phyloP scores from a whole-genome alignment of 2,113 vertebrate genomes.

The Budorcas taxicolor region DNA sequence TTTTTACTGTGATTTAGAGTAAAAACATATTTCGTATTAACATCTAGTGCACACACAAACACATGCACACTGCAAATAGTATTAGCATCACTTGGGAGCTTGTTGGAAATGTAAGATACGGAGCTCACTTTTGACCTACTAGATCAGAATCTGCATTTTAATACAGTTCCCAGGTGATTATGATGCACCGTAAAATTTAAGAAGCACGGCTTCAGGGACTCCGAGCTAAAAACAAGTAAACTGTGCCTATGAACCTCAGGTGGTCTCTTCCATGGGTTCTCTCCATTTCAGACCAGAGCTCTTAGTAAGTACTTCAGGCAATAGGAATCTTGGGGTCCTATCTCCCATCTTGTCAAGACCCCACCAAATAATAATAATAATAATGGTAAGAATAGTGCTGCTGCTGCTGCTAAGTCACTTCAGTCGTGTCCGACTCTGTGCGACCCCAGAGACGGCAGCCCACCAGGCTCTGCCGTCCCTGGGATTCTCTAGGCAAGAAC shows the following conservation, averaged over 20 bases:
- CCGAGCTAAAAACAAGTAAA: not conserved
- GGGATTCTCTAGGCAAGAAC: too few relatives aligned
- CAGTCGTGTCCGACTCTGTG: too few relatives aligned
- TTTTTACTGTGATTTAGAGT: not conserved
- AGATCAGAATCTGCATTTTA: not conserved
- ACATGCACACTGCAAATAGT: not conserved
- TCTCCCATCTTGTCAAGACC: not conserved
- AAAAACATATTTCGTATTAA: not conserved
- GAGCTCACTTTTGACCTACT: not conserved
- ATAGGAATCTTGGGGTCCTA: not conserved
- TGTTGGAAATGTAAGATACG: not conserved
- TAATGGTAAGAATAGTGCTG: not conserved
- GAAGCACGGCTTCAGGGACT: not conserved
- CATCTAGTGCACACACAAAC: not conserved
- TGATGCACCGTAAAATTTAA: not conserved
- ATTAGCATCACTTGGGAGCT: not conserved
- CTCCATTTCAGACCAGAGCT: not conserved
- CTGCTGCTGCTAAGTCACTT: too few relatives aligned
- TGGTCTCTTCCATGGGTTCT: not conserved
- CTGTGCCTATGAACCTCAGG: not conserved
- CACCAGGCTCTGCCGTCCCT: too few relatives aligned
- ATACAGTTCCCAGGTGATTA: not conserved
- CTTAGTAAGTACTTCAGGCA: not conserved
- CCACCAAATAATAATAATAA: not conserved
- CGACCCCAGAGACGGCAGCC: too few relatives aligned